Evolutionary conservation across 2,888 invertebrate genomes (phyloP).

Genomic region (Lysandra bellargus): DNA sequence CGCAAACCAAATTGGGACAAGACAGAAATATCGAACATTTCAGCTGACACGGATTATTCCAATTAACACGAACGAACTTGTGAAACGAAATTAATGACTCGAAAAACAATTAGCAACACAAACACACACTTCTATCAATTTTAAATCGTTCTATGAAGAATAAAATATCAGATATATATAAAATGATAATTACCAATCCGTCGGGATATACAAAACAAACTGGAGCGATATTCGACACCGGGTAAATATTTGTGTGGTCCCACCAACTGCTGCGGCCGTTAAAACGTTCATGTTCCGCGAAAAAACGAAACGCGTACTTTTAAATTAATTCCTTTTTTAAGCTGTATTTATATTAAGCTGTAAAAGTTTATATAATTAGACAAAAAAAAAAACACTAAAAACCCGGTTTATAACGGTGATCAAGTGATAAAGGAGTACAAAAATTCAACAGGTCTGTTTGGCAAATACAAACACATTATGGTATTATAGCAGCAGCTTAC

Average conservation of each 20-base stretch:
- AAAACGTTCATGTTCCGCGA: conserved; percentile 44
- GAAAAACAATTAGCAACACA: conserved; percentile 18
- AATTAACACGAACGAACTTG: conserved; percentile 11
- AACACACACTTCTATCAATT: conserved; percentile 17
- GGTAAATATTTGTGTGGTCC: conserved; percentile 53
- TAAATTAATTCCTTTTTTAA: conserved; percentile 34
- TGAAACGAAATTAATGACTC: conserved; percentile 26
- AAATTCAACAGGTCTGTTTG: conserved; percentile 1
- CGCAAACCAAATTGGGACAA: conserved; percentile 7
- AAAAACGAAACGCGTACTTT: conserved; percentile 42
- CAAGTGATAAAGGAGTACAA: not conserved
- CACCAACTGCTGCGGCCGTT: conserved; percentile 44
- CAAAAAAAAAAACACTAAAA: not conserved
- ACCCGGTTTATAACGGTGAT: not conserved
- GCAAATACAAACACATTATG: conserved; percentile 20
- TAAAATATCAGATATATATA: not conserved
- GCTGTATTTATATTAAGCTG: not conserved
- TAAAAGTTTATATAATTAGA: not conserved
- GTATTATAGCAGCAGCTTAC: conserved; percentile 35
- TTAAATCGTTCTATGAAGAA: not conserved
- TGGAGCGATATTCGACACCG: conserved; percentile 45
- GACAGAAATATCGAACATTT: conserved; percentile 23
- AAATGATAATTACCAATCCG: conserved; percentile 19
- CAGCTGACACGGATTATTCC: conserved; percentile 17
- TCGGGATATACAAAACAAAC: conserved; percentile 42